These are phyloP conservation scores for Helleia helle DNA, from an alignment of 2,888 invertebrate genomes.

Conservation along the genomic window DNA sequence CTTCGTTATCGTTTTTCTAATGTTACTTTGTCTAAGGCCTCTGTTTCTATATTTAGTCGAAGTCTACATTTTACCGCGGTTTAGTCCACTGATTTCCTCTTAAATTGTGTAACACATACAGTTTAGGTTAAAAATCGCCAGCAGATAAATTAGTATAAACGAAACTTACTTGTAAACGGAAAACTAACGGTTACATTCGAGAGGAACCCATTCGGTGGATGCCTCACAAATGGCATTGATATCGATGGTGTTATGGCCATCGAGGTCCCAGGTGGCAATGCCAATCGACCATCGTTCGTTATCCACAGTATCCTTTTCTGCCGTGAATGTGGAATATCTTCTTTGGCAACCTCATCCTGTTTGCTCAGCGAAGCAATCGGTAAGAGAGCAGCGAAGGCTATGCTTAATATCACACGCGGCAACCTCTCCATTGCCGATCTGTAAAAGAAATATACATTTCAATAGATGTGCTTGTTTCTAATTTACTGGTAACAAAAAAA, in stretches of 20 bases:
- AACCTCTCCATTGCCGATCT: slow-evolving; percentile 51
- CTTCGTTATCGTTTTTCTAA: too few species aligned
- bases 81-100: too few species aligned
- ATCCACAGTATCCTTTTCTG: slow-evolving; percentile 90
- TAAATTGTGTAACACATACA: too few species aligned
- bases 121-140: too few species aligned
- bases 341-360: slow-evolving; percentile 45
- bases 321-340: slow-evolving; percentile 77
- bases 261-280: slow-evolving; percentile 87
- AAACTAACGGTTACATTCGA: slow-evolving; percentile 89
- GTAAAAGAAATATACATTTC: background rate
- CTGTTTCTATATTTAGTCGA: too few species aligned
- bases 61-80: too few species aligned
- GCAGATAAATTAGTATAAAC: too few species aligned
- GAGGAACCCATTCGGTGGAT: slow-evolving; percentile 89
- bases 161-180: slow-evolving; percentile 87
- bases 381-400: slow-evolving; percentile 56
- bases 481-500: too few species aligned
- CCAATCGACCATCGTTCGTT: slow-evolving; percentile 87
- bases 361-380: slow-evolving; percentile 46
- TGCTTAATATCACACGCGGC: slow-evolving; percentile 57
- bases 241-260: slow-evolving; percentile 86
- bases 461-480: too few species aligned
- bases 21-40: too few species aligned
- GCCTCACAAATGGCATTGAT: slow-evolving; percentile 86